Conservation (phyloP, 2,797 vertebrate genomes). For the Mus minutoides region DNA sequence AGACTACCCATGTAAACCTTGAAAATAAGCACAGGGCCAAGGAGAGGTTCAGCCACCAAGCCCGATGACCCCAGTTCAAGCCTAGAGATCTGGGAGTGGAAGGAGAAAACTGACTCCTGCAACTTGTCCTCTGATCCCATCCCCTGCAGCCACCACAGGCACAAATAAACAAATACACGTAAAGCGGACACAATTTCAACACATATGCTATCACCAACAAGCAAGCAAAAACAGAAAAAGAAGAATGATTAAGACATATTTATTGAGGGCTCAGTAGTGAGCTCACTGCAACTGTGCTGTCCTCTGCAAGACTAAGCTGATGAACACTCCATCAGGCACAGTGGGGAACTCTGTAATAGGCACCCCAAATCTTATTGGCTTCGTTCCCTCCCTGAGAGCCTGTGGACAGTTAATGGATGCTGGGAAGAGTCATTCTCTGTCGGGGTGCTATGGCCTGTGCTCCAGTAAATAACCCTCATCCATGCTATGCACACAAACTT, state of each 20-base stretch:
- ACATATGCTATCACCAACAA: neutral
- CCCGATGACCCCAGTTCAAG: neutral
- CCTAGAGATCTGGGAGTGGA: neutral
- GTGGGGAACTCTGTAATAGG: no score
- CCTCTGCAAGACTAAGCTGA: neutral
- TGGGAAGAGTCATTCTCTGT: neutral
- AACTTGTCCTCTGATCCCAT: neutral
- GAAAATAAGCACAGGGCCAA: neutral
- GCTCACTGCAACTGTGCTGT: neutral
- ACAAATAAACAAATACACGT: no score
- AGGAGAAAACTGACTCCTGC: neutral
- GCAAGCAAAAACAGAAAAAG: slow-evolving; percentile 35
- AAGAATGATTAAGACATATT: slow-evolving; percentile 17
- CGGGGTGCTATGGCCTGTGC: neutral
- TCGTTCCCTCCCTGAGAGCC: neutral
- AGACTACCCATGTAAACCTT: neutral
- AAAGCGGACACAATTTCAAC: neutral
- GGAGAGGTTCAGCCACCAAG: neutral
- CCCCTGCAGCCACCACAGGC: neutral
- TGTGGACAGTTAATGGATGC: neutral
- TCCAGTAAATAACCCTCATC: neutral
- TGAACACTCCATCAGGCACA: no score
- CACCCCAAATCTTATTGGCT: neutral
- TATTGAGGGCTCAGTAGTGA: neutral
- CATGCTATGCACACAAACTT: neutral